Conservation (phyloP, 2,888 invertebrate species). For the Galerucella calmariensis region DNA sequence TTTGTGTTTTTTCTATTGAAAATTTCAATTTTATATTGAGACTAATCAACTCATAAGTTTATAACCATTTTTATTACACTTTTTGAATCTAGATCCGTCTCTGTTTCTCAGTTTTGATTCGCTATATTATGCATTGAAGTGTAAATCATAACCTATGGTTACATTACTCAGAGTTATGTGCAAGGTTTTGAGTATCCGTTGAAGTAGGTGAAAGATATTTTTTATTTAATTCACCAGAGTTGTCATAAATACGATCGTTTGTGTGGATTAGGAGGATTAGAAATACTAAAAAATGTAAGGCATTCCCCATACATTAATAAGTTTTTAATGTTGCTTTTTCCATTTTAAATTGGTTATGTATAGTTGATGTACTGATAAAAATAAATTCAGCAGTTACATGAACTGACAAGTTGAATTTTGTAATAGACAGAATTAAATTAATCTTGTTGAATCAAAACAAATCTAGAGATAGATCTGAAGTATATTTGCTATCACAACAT, state of each 20-base stretch:
- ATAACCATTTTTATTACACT: background rate
- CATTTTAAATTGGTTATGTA: too few species aligned
- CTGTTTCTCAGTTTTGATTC: background rate
- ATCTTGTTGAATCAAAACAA: too few species aligned
- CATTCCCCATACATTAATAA: background rate
- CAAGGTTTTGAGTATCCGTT: constrained; percentile 38
- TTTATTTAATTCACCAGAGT: background rate
- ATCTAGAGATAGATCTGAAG: too few species aligned
- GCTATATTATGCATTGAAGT: constrained; percentile 33
- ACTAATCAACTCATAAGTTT: too few species aligned
- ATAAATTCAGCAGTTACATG: too few species aligned
- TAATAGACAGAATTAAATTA: too few species aligned
- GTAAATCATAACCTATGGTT: constrained; percentile 43
- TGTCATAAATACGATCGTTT: background rate
- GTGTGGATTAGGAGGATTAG: background rate
- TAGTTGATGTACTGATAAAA: too few species aligned
- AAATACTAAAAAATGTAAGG: background rate
- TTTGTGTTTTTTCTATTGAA: too few species aligned
- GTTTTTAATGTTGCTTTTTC: background rate
- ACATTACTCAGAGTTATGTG: constrained; percentile 35
- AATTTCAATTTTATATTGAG: too few species aligned
- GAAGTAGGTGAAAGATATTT: constrained; percentile 26
- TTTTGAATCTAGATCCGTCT: background rate
- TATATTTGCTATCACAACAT: too few species aligned
- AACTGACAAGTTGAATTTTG: too few species aligned